Evolutionary conservation across 2,888 invertebrate species (phyloP), one percentile per base, ranked within the genome.

Genomic region (Idaea dimidiata): DNA sequence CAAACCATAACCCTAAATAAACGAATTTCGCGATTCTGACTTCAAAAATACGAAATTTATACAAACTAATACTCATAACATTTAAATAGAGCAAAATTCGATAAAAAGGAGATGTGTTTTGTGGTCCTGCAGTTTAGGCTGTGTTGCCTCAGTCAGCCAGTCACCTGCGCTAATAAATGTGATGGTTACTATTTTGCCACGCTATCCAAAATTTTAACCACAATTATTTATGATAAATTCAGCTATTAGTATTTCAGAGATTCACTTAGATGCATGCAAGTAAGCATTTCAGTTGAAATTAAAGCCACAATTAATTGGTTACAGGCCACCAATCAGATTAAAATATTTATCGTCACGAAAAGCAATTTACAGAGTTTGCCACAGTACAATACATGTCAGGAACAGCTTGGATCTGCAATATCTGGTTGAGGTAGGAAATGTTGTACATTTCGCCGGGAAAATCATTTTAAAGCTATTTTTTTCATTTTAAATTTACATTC

Each of bases 331-430:
- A 87, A 89, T 88, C 86, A 86, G 88, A 89, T 89, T 89, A 89
- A 91, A 89, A 90, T 90, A 89, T 91, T 90, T 89, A 89, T 89
- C 79, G 89, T 87, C 84, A 84, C 86, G 84, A 87, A 89, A 91
- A 89, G 87, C 91, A 90, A 91, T 91, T 90, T 89, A 82, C 88
- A 84, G 84, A 81, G 85, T 85, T 83, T 79, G 82, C 89, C 89
- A 81, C 89, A 89, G 84, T 83, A 86, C 87, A 89, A 87, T 87
- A 79, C 83, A 78, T 83, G 89, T 88, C 91, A 86, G 80, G 75
- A 82, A 77, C 89, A 91, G 88, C 85, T 83, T 84, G 84, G 77
- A 76, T 82, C 80, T 79, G 87, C 88, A 87, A 86, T 88, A 87
- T 86, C 85, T 83, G 84, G 80, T 72, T 76, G 82, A 83, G 86